These are phyloP conservation scores for Sebastes trivittatus DNA, from an alignment of 2,797 vertebrate species.

Conservation along the genomic window DNA sequence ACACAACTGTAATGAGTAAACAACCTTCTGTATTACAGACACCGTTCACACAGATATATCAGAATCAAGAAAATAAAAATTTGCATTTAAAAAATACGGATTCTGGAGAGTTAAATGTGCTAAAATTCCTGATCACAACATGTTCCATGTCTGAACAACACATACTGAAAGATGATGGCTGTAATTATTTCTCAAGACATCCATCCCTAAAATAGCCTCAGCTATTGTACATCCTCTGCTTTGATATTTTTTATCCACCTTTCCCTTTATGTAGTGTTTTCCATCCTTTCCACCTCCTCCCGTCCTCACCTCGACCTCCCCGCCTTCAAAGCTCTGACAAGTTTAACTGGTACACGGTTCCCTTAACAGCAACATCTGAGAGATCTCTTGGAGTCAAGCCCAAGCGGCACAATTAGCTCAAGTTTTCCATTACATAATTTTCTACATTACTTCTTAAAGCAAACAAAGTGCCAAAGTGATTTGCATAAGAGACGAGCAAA, in stretches of 20 bases:
- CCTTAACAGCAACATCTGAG: conserved; percentile 80
- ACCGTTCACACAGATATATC: not conserved
- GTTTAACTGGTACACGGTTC: conserved; percentile 71
- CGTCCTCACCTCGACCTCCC: conserved; percentile 50
- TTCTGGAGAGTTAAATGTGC: not conserved
- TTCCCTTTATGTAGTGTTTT: conserved; percentile 39
- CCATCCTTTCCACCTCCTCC: conserved; percentile 31
- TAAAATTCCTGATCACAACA: not conserved
- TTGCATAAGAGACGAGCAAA: conserved; percentile 42
- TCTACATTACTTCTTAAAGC: conserved; percentile 66
- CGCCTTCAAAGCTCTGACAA: conserved; percentile 65
- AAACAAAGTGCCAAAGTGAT: conserved; percentile 67
- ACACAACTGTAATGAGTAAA: conserved; percentile 32
- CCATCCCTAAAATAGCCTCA: not conserved
- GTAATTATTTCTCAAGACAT: not conserved
- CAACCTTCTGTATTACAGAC: conserved; percentile 17
- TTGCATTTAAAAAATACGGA: not conserved
- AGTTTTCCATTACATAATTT: conserved; percentile 80
- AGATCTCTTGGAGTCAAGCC: conserved; percentile 77
- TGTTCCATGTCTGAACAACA: not conserved
- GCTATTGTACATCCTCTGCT: not conserved
- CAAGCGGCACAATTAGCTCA: conserved; percentile 80
- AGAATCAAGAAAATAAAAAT: not conserved
- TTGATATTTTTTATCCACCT: conserved; percentile 27
- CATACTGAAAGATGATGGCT: not conserved